phyloP scores from a whole-genome alignment of 2,888 invertebrate species.

The Mythimna pallens region DNA sequence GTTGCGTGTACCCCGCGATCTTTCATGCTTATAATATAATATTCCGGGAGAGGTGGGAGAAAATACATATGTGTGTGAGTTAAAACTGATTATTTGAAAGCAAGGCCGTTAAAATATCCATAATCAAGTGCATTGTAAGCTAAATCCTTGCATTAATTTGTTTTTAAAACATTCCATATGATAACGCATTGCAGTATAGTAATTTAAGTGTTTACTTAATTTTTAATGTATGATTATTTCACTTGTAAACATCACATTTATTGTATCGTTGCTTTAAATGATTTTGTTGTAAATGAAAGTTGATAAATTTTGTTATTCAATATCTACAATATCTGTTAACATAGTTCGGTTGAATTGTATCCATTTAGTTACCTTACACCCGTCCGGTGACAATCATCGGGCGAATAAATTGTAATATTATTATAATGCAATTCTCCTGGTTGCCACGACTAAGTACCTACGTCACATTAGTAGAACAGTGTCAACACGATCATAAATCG shows the following conservation, averaged over 20 bases:
- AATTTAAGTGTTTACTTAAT: conserved; percentile 63
- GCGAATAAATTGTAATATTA: conserved; percentile 26
- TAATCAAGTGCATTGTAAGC: conserved; percentile 49
- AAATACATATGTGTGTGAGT: background rate
- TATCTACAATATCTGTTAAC: conserved; percentile 33
- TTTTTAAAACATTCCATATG: conserved; percentile 78
- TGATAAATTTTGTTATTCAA: conserved; percentile 46
- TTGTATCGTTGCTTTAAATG: conserved; percentile 31
- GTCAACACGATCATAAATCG: conserved; percentile 68
- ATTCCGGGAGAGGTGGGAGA: background rate
- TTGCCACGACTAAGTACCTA: conserved; percentile 55
- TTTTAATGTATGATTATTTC: conserved; percentile 54
- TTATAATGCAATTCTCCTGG: conserved; percentile 52
- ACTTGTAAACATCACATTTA: conserved; percentile 27
- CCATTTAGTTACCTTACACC: conserved; percentile 18
- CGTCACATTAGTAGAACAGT: conserved; percentile 53
- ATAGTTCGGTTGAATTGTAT: conserved; percentile 35
- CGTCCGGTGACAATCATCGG: conserved; percentile 18
- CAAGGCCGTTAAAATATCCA: background rate
- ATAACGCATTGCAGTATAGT: conserved; percentile 60
- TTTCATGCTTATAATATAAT: background rate
- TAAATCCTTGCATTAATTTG: conserved; percentile 63
- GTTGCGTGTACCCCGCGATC: background rate
- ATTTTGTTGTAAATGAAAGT: conserved; percentile 32
- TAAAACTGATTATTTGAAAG: background rate